phyloP scores from a whole-genome alignment of 92 coral and sea anemone genomes.

The Porites divaricata region DNA sequence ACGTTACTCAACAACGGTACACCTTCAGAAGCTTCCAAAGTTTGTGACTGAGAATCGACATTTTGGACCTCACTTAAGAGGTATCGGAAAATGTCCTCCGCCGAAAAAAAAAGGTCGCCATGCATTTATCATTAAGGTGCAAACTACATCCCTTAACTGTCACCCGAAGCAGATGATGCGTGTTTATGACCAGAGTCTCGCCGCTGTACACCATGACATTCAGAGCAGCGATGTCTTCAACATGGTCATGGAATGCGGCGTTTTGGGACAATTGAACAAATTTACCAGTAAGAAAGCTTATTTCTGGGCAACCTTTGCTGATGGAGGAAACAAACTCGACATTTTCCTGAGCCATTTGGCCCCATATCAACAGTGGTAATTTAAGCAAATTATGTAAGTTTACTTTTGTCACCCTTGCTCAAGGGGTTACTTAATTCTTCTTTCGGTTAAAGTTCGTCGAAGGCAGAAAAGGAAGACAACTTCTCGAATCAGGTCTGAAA shows the following conservation, averaged over 20 bases:
- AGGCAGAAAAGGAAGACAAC: too few species aligned
- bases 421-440: too few species aligned
- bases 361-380: constrained; percentile 68
- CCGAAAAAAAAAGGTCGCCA: constrained; percentile 26
- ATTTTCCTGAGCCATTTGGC: constrained; percentile 54
- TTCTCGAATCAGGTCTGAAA: too few species aligned
- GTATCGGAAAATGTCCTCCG: not conserved
- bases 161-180: constrained; percentile 64
- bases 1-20: constrained; percentile 43
- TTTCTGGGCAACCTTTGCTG: not conserved
- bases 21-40: not conserved
- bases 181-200: constrained; percentile 27
- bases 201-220: not conserved
- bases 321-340: not conserved
- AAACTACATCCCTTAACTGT: constrained; percentile 46
- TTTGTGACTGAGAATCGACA: not conserved
- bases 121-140: constrained; percentile 65
- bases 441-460: too few species aligned
- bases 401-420: too few species aligned
- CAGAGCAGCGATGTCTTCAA: constrained; percentile 12
- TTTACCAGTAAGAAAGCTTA: constrained; percentile 59
- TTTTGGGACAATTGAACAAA: constrained; percentile 41
- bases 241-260: constrained; percentile 77
- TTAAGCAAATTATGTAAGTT: not conserved
- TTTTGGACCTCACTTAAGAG: constrained; percentile 37